Evolutionary conservation across 2,888 invertebrate genomes (phyloP).

Genomic region (Andrena marginata): DNA sequence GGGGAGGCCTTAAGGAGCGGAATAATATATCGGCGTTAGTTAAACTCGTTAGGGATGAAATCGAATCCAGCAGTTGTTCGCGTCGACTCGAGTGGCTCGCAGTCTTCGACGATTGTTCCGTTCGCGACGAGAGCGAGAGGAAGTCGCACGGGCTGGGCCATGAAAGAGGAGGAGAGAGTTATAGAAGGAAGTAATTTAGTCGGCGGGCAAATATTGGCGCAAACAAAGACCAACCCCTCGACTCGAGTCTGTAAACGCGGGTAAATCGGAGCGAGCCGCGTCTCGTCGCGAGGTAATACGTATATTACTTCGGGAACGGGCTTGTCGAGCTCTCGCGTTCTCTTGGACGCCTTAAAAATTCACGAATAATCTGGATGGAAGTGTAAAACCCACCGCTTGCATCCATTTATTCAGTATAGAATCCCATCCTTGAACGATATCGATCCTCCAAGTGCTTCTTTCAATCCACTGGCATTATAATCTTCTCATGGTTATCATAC

Average conservation of each 20-base stretch:
- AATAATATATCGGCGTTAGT: conserved; percentile 3
- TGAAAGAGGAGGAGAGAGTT: conserved; percentile 48
- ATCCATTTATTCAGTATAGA: no score
- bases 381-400: no score
- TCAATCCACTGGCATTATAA: no score
- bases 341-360: no score
- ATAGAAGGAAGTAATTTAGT: conserved; percentile 67
- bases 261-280: conserved; percentile 41
- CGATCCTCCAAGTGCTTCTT: no score
- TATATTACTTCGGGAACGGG: conserved; percentile 28
- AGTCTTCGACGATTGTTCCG: conserved; percentile 52
- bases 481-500: no score
- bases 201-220: conserved; percentile 59
- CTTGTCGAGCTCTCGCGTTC: background rate
- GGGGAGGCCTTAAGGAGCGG: background rate
- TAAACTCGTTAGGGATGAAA: conserved; percentile 9
- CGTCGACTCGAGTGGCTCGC: conserved; percentile 1
- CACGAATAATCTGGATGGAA: background rate
- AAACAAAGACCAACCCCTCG: conserved; percentile 59
- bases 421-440: no score
- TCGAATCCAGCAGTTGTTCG: conserved; percentile 16
- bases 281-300: conserved; percentile 23
- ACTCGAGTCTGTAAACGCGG: conserved; percentile 27
- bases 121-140: conserved; percentile 11
- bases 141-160: conserved; percentile 11